Base-by-base conservation (phyloP, 1,140 invertebrate species). In the Panulirus ornatus region DNA sequence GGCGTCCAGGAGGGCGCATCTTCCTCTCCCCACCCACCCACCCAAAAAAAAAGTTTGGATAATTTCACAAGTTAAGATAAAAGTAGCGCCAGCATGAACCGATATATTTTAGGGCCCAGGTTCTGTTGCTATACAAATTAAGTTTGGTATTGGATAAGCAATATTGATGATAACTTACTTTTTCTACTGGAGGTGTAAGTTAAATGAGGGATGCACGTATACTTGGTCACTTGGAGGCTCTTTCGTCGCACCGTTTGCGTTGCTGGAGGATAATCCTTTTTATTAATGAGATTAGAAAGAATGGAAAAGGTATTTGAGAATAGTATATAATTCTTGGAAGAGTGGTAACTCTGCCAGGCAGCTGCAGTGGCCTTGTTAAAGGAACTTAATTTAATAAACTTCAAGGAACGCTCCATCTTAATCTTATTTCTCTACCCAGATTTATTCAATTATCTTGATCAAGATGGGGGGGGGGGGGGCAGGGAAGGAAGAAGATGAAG, bases 391-490 rank as follows among this genome's bases (percentile, higher is more conserved):
- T 51, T n/a, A 79, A 79, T 79, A 51, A n/a, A 51, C 76, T 79
- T 79, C 19, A 47, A 79, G 76, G 44, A 47, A 51, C 44, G 44
- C n/a, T 44, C 47, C 27, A n/a, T 66, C 27, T 81, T 81, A 81
- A 81, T 81, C 78, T 81, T 58, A 81, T 81, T 81, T 58, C 42
- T 51, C 78, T 58, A 58, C 54, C 78, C 78, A 81, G 78, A 81
- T 81, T 81, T 81, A 81, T 81, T 81, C 47, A 81, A 81, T 81
- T 81, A 81, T 81, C 78, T 58, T 44, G 78, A 81, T 58, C 78
- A 58, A 54, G 44, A 30, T 54, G 27, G 42, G 11, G 36, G 30
- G 44, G 6, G 8, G 40, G 36, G 51, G 47, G 38, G n/a, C n/a
- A 34, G 54, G 27, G 19, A 22, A 36, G 34, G 27, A 38, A 73